Conservation (phyloP, 2,113 vertebrate genomes). For the Mesembrinibis cayennensis region DNA sequence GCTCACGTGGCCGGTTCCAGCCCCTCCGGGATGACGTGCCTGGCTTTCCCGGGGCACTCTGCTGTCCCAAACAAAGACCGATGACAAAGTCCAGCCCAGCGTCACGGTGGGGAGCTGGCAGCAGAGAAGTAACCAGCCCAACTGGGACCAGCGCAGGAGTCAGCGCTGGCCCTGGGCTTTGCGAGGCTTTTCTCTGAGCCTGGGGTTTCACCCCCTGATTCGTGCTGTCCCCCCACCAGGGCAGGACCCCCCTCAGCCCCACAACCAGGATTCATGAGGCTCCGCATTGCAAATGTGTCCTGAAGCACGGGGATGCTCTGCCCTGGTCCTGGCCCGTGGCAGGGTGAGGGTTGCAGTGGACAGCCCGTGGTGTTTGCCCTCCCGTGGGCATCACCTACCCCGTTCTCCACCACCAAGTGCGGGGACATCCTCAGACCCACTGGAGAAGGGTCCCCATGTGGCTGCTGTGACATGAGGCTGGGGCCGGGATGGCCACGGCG, state of each 20-base stretch:
- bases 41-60: not conserved
- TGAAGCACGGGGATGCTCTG: not conserved
- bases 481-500: not conserved
- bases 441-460: not conserved
- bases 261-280: not conserved
- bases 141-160: not conserved
- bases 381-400: not conserved
- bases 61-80: fast-evolving
- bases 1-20: fast-evolving
- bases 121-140: not conserved
- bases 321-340: not conserved
- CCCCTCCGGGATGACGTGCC: not conserved
- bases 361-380: not conserved
- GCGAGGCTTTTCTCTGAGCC: not conserved
- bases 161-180: not conserved
- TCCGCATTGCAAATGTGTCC: not conserved
- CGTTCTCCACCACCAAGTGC: not conserved
- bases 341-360: not conserved
- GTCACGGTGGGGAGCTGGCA: not conserved
- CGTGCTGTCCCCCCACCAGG: not conserved
- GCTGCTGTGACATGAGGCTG: not conserved
- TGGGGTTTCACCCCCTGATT: not conserved
- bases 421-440: not conserved
- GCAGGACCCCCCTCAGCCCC: not conserved
- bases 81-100: not conserved